Evolutionary conservation across 2,113 vertebrate species (phyloP).

Genomic region (Zosterops hypoxanthus): DNA sequence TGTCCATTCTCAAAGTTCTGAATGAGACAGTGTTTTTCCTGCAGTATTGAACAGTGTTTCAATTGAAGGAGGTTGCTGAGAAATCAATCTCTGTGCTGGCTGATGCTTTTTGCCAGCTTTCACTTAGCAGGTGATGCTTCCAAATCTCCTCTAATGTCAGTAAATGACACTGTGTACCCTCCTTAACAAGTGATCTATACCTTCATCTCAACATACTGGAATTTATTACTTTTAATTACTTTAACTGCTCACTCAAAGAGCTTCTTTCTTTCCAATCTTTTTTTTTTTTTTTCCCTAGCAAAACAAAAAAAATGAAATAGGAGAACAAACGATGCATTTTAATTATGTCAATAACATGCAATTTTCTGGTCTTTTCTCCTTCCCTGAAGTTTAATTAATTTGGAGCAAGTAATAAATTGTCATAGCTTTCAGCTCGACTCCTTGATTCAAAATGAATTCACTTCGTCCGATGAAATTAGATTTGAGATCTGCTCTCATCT

Average conservation of each 20-base stretch:
- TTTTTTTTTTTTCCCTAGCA: neutral
- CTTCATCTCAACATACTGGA: neutral
- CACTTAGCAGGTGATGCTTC: neutral
- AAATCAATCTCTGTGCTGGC: neutral
- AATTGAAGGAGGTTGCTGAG: neutral
- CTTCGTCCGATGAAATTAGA: neutral
- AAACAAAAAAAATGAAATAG: slow-evolving; percentile 29
- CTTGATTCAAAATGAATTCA: slow-evolving; percentile 14
- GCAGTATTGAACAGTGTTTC: neutral
- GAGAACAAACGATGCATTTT: slow-evolving; percentile 26
- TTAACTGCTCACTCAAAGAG: neutral
- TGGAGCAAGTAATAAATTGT: slow-evolving; percentile 49
- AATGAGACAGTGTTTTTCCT: neutral
- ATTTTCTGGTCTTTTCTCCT: slow-evolving; percentile 44
- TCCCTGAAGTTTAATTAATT: slow-evolving; percentile 59
- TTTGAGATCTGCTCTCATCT: neutral
- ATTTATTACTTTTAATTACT: slow-evolving; percentile 56
- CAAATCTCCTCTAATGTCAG: neutral
- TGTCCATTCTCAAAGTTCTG: neutral
- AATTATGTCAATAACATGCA: slow-evolving; percentile 40
- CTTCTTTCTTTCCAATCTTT: neutral
- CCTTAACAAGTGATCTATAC: slow-evolving; percentile 19
- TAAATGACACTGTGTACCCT: neutral
- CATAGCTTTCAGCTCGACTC: neutral
- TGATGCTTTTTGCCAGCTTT: slow-evolving; percentile 19